Conservation (phyloP, 2,888 invertebrate genomes). For the Micoletzkya japonica region DNA sequence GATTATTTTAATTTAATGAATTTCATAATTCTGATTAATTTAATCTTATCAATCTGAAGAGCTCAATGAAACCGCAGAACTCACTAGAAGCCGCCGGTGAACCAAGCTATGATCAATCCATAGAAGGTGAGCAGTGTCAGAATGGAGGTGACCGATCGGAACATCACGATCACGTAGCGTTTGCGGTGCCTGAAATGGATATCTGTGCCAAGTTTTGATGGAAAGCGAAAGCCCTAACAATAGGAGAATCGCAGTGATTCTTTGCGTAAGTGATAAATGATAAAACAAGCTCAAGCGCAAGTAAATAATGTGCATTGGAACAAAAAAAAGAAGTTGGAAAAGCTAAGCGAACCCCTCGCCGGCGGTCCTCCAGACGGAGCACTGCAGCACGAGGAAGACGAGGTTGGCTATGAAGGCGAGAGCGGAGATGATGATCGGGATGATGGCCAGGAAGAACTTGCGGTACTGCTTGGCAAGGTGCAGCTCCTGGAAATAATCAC, state of each 20-base stretch:
- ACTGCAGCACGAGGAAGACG: conserved; percentile 42
- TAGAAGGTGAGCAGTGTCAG: conserved; percentile 54
- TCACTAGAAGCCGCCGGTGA: conserved; percentile 45
- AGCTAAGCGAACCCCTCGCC: conserved; percentile 16
- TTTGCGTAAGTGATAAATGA: too few relatives aligned
- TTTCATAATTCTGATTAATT: neutral
- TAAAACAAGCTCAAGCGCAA: too few relatives aligned
- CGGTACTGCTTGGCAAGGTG: conserved; percentile 60
- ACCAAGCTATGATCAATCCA: conserved; percentile 56
- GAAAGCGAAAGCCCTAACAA: too few relatives aligned
- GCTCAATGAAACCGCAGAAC: neutral
- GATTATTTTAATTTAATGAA: conserved; percentile 3
- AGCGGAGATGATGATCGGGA: conserved; percentile 55
- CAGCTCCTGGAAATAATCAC: conserved; percentile 48
- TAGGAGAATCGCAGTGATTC: neutral
- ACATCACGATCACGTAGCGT: conserved; percentile 51
- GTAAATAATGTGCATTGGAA: neutral
- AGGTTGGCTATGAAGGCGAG: conserved; percentile 50
- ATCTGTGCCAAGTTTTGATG: conserved; percentile 22
- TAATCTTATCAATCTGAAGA: neutral
- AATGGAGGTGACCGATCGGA: conserved; percentile 50
- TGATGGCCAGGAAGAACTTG: conserved; percentile 54
- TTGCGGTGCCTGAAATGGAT: conserved; percentile 55
- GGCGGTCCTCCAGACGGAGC: conserved; percentile 32
- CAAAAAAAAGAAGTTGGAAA: neutral